Evolutionary conservation across 1,140 invertebrate species (phyloP), one percentile per base, ranked within the genome.

Genomic region (Drosophila pseudoananassae): DNA sequence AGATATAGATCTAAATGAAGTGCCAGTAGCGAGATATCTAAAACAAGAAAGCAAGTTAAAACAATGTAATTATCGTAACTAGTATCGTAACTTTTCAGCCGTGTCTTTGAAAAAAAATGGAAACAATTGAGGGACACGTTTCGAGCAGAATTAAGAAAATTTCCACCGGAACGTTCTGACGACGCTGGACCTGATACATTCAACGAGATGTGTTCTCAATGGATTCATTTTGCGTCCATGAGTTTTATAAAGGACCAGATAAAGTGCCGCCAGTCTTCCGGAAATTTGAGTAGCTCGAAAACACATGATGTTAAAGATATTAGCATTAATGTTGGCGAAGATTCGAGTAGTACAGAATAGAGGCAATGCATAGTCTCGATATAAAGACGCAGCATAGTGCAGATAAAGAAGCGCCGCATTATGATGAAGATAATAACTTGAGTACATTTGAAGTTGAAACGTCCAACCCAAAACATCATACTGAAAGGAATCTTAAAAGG

Each of bases 401-500:
- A n/a, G 36, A 38, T 38, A 38, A 38, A 38, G 36, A 38, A 9
- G 12, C 36, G 36, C 7, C 10, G 36, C 46, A 49, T 6, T 49
- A 27, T 54, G 20, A 36, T 20, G 52, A 54, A 38, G 52, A 54
- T 6, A 54, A 14, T 54, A 3, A 54, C 33, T 12, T 40, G 10
- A 54, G 52, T 38, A 54, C 10, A 8, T 54, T 54, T 54, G 12
- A 54, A 23, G 33, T 54, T 54, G 17, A 54, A 38, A 38, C 52
- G 17, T 54, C 20, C 15, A 54, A 17, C 36, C 52, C 20, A 20
- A 20, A 20, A 20, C 20, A 20, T 20, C 20, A 20, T 20, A 20
- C 20, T 20, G 20, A 20, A 20, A 20, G 20, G 20, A 20, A 20
- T 20, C 20, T 20, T 20, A 20, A 20, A 20, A 1, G 20, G 20